These are phyloP conservation scores for Musca domestica DNA, from an alignment of 1,140 invertebrate species.

Conservation along the genomic window DNA sequence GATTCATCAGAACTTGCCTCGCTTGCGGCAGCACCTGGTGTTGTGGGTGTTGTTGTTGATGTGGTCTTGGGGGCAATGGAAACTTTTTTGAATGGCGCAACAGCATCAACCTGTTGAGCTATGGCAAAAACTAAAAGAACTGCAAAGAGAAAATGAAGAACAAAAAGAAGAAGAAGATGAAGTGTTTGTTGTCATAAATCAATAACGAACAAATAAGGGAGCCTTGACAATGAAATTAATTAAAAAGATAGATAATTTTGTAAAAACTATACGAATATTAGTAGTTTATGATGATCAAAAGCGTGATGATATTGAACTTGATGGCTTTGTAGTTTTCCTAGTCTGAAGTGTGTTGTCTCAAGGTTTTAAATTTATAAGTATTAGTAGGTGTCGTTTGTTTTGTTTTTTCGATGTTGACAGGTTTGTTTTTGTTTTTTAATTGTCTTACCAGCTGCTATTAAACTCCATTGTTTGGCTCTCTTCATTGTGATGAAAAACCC, in stretches of 20 bases:
- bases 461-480: conserved; percentile 45
- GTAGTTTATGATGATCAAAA: neutral
- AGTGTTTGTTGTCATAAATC: no score
- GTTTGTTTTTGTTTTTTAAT: neutral
- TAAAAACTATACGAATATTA: no score
- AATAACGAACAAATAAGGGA: neutral
- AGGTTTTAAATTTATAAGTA: neutral
- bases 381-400: neutral
- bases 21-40: conserved; percentile 32
- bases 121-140: conserved; percentile 40
- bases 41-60: conserved; percentile 37
- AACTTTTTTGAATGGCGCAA: conserved; percentile 49
- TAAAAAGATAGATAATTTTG: neutral
- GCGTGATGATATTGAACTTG: conserved; percentile 7
- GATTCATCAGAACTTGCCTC: conserved; percentile 26
- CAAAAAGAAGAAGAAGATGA: neutral
- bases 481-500: conserved; percentile 38
- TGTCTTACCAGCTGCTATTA: conserved; percentile 43
- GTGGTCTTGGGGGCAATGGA: conserved; percentile 45
- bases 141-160: conserved; percentile 9
- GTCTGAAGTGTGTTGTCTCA: neutral
- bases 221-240: neutral
- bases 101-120: conserved; percentile 35
- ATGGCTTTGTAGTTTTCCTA: neutral
- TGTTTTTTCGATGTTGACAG: neutral